Percentiles rank a stretch among this genome's conserved stretches.
phyloP scores from a whole-genome alignment of 2,888 invertebrate species.

The Clanis bilineata region DNA sequence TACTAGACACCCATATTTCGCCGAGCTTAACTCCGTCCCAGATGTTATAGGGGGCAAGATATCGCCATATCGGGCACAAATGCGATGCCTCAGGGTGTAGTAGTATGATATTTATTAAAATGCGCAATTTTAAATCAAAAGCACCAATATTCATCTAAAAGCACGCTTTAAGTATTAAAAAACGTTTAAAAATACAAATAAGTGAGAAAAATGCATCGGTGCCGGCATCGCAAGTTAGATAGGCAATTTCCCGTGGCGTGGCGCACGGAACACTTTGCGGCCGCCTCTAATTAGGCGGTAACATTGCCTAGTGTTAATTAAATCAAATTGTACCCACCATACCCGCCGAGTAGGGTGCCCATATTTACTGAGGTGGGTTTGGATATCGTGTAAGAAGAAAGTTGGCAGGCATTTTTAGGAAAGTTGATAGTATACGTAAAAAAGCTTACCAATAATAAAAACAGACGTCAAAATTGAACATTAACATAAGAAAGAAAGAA shows the following conservation, averaged over 20 bases:
- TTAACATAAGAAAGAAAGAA: too few relatives aligned
- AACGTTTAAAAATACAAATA: neutral
- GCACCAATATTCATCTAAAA: neutral
- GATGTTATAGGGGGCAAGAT: neutral
- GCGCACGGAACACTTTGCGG: constrained; percentile 15
- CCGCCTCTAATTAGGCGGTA: constrained; percentile 17
- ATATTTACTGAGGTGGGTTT: neutral
- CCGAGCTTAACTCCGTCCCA: too few relatives aligned
- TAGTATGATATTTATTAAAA: too few relatives aligned
- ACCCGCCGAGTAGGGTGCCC: constrained; percentile 27
- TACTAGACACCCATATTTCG: too few relatives aligned
- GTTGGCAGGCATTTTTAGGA: neutral
- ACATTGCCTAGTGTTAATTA: constrained; percentile 39
- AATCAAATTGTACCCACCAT: constrained; percentile 41
- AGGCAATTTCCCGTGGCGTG: constrained; percentile 12
- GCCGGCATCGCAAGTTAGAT: constrained; percentile 4
- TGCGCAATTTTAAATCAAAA: neutral
- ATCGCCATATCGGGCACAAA: neutral
- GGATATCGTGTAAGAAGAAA: neutral
- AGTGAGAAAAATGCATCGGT: neutral
- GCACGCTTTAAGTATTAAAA: neutral
- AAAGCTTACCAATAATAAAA: too few relatives aligned
- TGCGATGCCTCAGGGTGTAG: too few relatives aligned
- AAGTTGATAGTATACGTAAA: too few relatives aligned
- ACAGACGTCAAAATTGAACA: too few relatives aligned